A percentile compares a stretch with the other conserved stretches of the same genome.
These are phyloP conservation scores for Sebastes flavidus DNA, from an alignment of 2,797 vertebrate species.

Conservation along the genomic window DNA sequence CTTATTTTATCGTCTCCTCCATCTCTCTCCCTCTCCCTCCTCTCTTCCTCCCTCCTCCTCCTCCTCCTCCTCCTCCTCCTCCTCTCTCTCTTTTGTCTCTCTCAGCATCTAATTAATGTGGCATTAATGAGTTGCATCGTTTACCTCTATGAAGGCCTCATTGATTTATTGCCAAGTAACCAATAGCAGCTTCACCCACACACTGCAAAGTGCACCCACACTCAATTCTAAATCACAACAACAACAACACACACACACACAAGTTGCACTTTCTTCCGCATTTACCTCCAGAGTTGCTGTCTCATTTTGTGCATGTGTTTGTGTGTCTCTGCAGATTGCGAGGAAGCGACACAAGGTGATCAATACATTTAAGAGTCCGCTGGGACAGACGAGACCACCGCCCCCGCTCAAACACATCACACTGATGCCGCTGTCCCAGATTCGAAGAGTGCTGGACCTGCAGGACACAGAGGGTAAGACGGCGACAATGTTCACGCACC, in stretches of 20 bases:
- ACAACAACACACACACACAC: not conserved
- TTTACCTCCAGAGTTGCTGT: not conserved
- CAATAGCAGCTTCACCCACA: conserved; percentile 29
- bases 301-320: not conserved
- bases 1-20: conserved; percentile 15
- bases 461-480: conserved; percentile 93
- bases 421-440: conserved; percentile 98
- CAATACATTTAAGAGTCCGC: conserved; percentile 93
- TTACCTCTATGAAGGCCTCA: conserved; percentile 62
- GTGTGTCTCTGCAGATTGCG: conserved; percentile 86
- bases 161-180: conserved; percentile 66
- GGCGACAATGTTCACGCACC: not conserved
- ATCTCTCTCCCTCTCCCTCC: not conserved
- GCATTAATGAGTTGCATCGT: conserved; percentile 68
- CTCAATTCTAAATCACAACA: not conserved
- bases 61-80: not conserved
- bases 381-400: conserved; percentile 90
- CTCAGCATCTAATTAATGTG: conserved; percentile 58
- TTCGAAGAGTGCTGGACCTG: conserved; percentile 94
- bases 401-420: conserved; percentile 94
- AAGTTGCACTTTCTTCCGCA: not conserved
- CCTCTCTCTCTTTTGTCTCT: not conserved
- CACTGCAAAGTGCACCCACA: conserved; percentile 9
- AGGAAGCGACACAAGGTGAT: conserved; percentile 97
- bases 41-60: not conserved